A percentile compares a stretch with the other conserved stretches of the same genome.
Evolutionary conservation across 2,113 vertebrate species (phyloP).

Genomic region (Oriolus oriolus): DNA sequence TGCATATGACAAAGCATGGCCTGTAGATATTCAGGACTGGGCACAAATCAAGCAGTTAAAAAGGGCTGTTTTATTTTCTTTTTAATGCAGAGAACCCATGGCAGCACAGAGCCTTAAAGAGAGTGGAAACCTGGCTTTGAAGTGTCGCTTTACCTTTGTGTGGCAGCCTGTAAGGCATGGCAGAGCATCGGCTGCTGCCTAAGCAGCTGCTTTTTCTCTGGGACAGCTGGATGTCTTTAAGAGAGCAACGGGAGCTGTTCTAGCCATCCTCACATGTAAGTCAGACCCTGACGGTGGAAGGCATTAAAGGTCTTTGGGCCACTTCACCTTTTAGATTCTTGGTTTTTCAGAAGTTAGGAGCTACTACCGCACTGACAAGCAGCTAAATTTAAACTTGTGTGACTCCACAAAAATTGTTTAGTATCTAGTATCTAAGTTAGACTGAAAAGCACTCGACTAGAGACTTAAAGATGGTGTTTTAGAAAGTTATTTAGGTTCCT

Average conservation of each 20-base stretch:
- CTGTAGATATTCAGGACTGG: not conserved
- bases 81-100: not conserved
- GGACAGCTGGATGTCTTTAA: not conserved
- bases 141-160: not conserved
- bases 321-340: not conserved
- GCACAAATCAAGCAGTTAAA: not conserved
- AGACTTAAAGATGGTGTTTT: not conserved
- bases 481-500: not conserved
- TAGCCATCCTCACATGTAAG: accelerated
- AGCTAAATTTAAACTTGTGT: not conserved
- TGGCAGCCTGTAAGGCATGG: not conserved
- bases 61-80: not conserved
- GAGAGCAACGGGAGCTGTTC: not conserved
- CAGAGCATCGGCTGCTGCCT: accelerated
- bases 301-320: not conserved
- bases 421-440: not conserved
- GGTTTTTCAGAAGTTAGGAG: not conserved
- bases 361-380: not conserved
- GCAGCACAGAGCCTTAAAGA: not conserved
- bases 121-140: not conserved
- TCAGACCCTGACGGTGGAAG: not conserved
- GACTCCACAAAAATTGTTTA: not conserved
- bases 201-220: not conserved
- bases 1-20: not conserved
- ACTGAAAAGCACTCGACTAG: not conserved